Evolutionary conservation across 2,888 invertebrate species (phyloP), one percentile per base, ranked within the genome.

Genomic region (Tinea trinotella): DNA sequence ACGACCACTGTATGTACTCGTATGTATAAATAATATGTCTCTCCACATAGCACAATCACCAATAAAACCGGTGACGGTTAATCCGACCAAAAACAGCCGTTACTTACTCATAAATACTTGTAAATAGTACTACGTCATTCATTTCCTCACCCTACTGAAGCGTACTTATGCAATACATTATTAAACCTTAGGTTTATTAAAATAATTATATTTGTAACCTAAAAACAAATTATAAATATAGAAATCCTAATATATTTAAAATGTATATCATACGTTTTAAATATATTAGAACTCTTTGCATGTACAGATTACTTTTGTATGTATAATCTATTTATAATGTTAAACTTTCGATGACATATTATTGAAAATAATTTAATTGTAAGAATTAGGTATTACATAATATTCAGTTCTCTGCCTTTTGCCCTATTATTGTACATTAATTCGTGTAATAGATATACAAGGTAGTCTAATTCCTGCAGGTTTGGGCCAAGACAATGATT

Each of bases 81-180:
- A 46, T 46, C 46, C 19, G 17, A 46, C 46, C 46, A 19, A 46
- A 40, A 46, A 46, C 46, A 46, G 46, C 18, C 46, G 46, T 46
- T 19, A n/a, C 18, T 18, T 15, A 17, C 46, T 46, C 46, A 46
- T 46, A 46, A 46, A 46, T 46, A 46, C 46, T 19, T 19, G 46
- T 46, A 19, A 18, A 46, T 46, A 46, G 9, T 46, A 2, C 40
- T 3, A 5, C n/a, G 40, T 2, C 13, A 6, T 15, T 13, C 13
- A 4, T 40, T 40, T 12, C 13, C 6, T 12, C 13, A 13, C 13
- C 40, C 13, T 40, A 40, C 40, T n/a, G n/a, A 12, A 13, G 6
- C 40, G n/a, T 15, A 7, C 7, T 15, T 40, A 4, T 40, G 7
- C 40, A 13, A 40, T n/a, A 40, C 13, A 13, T 15, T n/a, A 12